phyloP scores from a whole-genome alignment of 2,797 vertebrate genomes.

The Bradypus variegatus region DNA sequence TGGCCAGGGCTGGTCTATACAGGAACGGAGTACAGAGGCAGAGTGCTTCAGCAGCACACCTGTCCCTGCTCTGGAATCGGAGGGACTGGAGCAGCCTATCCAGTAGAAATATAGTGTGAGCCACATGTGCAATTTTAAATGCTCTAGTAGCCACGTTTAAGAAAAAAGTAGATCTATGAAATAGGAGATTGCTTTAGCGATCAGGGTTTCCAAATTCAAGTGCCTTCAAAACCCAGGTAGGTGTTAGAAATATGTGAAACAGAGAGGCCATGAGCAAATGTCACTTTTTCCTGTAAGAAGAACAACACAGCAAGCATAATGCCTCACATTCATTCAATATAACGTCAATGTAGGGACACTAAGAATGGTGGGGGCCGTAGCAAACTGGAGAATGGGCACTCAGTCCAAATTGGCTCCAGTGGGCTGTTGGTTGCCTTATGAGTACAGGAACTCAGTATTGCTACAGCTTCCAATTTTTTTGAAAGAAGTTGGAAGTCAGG shows the following conservation, averaged over 20 bases:
- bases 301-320: background rate
- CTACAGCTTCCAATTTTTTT: background rate
- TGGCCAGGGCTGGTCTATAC: background rate
- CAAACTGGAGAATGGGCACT: background rate
- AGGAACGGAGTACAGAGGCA: background rate
- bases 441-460: background rate
- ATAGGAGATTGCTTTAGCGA: background rate
- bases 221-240: background rate
- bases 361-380: background rate
- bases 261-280: background rate
- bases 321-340: background rate
- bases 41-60: background rate
- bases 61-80: background rate
- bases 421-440: background rate
- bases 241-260: background rate
- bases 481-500: background rate
- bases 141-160: background rate
- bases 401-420: accelerated
- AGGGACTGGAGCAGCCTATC: background rate
- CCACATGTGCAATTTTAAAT: background rate
- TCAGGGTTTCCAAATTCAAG: background rate
- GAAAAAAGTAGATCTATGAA: background rate
- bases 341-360: background rate
- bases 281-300: background rate
- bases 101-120: background rate